These are phyloP conservation scores for Notechis scutatus DNA, from an alignment of 2,113 vertebrate species.

Conservation along the genomic window DNA sequence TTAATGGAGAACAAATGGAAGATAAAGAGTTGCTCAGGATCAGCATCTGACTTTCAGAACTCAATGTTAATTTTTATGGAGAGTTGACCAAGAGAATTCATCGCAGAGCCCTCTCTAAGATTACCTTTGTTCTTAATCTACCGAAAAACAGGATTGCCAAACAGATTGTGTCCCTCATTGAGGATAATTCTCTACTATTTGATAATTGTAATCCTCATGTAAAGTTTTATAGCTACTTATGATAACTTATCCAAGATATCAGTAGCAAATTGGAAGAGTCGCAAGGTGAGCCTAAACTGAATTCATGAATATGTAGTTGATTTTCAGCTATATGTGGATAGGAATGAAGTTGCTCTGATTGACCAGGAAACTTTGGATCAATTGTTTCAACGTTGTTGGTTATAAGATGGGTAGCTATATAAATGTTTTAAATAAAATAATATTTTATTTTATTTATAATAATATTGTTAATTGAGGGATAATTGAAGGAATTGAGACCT, in stretches of 20 bases:
- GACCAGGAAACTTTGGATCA: background rate
- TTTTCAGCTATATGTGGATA: background rate
- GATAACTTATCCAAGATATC: background rate
- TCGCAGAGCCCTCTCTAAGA: background rate
- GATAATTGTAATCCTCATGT: background rate
- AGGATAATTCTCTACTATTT: background rate
- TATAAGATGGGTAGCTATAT: background rate
- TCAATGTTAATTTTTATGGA: background rate
- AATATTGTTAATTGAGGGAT: background rate
- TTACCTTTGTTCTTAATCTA: background rate
- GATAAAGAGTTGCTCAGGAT: background rate
- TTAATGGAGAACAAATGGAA: background rate
- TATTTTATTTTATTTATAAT: background rate
- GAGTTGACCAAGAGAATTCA: background rate
- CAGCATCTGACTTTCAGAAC: background rate
- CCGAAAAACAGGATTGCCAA: background rate
- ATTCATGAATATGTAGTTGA: background rate
- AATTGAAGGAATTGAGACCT: background rate
- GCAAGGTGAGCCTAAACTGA: background rate
- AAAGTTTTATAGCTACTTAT: background rate
- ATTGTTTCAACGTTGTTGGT: background rate
- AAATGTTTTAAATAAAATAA: background rate
- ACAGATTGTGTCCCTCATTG: background rate
- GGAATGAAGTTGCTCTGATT: background rate
- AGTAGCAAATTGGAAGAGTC: background rate